These are phyloP conservation scores for Prosapia bicincta DNA, from an alignment of 2,888 invertebrate species.

Conservation along the genomic window DNA sequence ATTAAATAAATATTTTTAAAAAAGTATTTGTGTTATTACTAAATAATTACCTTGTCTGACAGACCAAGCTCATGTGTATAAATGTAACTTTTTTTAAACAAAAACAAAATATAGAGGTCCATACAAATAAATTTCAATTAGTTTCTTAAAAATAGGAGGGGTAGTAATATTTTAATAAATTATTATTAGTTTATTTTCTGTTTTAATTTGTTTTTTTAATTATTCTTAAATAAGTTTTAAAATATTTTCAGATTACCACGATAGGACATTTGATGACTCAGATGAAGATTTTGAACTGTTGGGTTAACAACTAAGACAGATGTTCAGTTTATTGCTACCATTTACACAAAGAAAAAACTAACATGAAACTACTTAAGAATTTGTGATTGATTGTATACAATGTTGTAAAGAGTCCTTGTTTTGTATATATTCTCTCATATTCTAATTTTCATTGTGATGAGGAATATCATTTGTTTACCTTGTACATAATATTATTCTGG, in stretches of 20 bases:
- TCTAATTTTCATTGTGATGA: background rate
- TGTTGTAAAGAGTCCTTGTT: background rate
- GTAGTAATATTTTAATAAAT: too few species aligned
- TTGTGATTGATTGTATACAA: background rate
- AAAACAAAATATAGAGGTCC: too few species aligned
- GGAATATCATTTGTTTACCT: background rate
- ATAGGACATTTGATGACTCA: slow-evolving; percentile 56
- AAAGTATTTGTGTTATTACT: too few species aligned
- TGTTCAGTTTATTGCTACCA: background rate
- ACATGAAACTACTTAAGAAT: background rate
- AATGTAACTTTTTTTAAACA: too few species aligned
- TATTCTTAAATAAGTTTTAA: too few species aligned
- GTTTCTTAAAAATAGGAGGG: too few species aligned
- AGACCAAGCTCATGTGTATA: too few species aligned
- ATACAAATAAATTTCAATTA: too few species aligned
- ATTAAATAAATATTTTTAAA: too few species aligned
- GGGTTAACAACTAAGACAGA: slow-evolving; percentile 51
- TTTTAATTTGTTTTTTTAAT: too few species aligned
- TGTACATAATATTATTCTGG: background rate
- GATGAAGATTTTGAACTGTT: slow-evolving; percentile 83
- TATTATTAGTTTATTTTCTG: too few species aligned
- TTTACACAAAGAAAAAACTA: background rate
- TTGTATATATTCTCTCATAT: background rate
- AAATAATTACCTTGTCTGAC: too few species aligned
- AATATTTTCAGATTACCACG: slow-evolving; percentile 26